phyloP scores from a whole-genome alignment of 2,888 invertebrate species.

The Stenchaetothrips biformis region DNA sequence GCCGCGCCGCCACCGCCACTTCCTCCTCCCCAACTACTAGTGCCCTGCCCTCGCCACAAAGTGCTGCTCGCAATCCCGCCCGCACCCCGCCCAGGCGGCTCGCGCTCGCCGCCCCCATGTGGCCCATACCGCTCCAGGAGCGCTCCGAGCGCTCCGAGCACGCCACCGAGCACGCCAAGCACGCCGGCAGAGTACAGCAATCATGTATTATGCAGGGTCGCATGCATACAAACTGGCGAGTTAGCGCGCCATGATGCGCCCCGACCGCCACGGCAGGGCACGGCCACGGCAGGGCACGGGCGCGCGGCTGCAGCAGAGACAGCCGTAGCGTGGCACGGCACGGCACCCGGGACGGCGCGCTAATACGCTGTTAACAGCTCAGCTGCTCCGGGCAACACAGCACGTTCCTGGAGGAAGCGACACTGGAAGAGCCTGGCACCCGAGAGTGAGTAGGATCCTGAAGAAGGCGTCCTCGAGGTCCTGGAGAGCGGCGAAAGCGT shows the following conservation, averaged over 20 bases:
- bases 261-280: constrained; percentile 2
- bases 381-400: constrained; percentile 35
- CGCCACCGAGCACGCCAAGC: too few species aligned
- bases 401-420: constrained; percentile 29
- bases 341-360: constrained; percentile 30
- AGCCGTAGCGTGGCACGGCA: constrained; percentile 30
- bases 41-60: background rate
- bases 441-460: too few species aligned
- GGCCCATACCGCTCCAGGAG: constrained; percentile 28
- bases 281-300: background rate
- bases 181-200: constrained; percentile 33
- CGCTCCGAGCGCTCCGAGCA: constrained; percentile 31
- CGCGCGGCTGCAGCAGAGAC: constrained; percentile 10
- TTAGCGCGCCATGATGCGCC: constrained; percentile 34
- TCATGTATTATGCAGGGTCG: constrained; percentile 34
- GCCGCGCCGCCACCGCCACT: too few species aligned
- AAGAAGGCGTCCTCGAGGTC: too few species aligned
- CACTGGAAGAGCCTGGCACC: too few species aligned
- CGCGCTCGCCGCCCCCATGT: background rate
- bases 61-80: constrained; percentile 16
- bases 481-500: too few species aligned
- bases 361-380: constrained; percentile 32
- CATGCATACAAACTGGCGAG: constrained; percentile 31
- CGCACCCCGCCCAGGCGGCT: background rate
- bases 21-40: too few species aligned